These are phyloP conservation scores for Patella caerulea DNA, from an alignment of 2,888 invertebrate species.

Conservation along the genomic window DNA sequence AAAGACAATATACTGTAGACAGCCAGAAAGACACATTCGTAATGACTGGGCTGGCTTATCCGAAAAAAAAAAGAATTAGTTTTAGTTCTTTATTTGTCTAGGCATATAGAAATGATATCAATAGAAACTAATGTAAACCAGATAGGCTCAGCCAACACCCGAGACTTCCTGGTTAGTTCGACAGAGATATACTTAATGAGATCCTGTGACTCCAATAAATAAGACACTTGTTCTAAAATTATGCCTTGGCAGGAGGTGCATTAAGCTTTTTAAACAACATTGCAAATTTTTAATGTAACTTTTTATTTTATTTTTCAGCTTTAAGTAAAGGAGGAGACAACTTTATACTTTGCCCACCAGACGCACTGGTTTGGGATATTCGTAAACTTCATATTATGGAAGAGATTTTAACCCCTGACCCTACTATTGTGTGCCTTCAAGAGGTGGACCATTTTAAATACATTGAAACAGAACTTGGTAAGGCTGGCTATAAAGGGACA, in stretches of 20 bases:
- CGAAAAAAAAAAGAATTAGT: too few species aligned
- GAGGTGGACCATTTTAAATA: constrained; percentile 83
- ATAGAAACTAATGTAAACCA: too few species aligned
- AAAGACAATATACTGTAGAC: too few species aligned
- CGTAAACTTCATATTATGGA: constrained; percentile 80
- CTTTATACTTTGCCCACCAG: constrained; percentile 80
- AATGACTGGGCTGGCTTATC: too few species aligned
- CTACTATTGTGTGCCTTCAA: constrained; percentile 82
- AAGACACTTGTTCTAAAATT: not conserved
- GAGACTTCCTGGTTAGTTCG: too few species aligned
- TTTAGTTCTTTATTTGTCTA: too few species aligned
- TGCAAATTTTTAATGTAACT: not conserved
- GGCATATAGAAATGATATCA: too few species aligned
- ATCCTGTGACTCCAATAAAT: not conserved
- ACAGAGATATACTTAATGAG: not conserved
- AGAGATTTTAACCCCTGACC: constrained; percentile 80
- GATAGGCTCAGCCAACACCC: too few species aligned
- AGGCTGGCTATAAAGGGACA: constrained; percentile 80
- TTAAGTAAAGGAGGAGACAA: constrained; percentile 81
- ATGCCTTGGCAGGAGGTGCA: not conserved
- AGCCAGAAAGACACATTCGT: too few species aligned
- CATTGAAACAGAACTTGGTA: constrained; percentile 77
- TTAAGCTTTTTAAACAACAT: not conserved
- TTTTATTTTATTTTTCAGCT: constrained; percentile 74
- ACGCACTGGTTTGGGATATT: constrained; percentile 80